A percentile compares a stretch with the other conserved stretches of the same genome.
These are phyloP conservation scores for Elymnias hypermnestra DNA, from an alignment of 1,140 invertebrate species.

Conservation along the genomic window DNA sequence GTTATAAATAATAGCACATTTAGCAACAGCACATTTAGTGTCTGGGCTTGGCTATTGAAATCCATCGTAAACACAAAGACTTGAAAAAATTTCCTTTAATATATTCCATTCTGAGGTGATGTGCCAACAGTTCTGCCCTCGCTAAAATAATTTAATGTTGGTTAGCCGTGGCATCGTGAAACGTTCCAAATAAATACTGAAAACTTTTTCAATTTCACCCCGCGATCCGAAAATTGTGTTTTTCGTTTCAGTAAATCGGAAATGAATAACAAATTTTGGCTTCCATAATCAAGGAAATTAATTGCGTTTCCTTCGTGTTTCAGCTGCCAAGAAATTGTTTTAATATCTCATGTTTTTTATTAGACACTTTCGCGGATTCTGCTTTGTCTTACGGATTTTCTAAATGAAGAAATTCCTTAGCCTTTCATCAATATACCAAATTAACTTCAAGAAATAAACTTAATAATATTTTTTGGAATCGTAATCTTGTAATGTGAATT, in stretches of 20 bases:
- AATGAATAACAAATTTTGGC: conserved; percentile 65
- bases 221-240: conserved; percentile 65
- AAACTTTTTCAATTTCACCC: conserved; percentile 72
- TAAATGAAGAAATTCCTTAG: no score
- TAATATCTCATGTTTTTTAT: conserved; percentile 23
- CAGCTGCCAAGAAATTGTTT: conserved; percentile 18
- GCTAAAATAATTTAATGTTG: conserved; percentile 51
- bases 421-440: no score
- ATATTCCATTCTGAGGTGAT: conserved; percentile 24
- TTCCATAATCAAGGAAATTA: conserved; percentile 57
- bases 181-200: conserved; percentile 63
- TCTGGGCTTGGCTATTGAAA: no score
- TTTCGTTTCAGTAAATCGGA: conserved; percentile 67
- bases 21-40: no score
- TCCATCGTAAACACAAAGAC: background rate
- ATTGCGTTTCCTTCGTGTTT: conserved; percentile 40
- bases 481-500: no score
- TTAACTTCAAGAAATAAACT: no score
- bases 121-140: conserved; percentile 22
- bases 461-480: no score
- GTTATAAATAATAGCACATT: no score
- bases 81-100: conserved; percentile 20
- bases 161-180: conserved; percentile 33
- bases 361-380: background rate
- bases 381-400: no score